phyloP scores from a whole-genome alignment of 1,140 invertebrate genomes.

The Piezodorus guildinii region DNA sequence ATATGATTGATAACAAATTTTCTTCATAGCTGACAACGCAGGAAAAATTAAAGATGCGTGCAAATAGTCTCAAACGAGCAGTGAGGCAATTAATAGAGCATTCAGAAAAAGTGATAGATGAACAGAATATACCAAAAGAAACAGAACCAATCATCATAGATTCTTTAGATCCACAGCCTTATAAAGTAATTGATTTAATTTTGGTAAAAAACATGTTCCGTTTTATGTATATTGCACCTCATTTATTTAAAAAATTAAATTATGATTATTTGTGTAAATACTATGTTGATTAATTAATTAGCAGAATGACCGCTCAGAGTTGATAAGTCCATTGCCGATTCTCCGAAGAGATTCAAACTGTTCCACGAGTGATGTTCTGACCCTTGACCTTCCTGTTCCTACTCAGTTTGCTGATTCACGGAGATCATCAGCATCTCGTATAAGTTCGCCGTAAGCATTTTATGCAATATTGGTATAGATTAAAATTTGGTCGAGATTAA shows the following conservation, averaged over 20 bases:
- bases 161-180: background rate
- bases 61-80: conserved; percentile 78
- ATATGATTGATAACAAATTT: background rate
- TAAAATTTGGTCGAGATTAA: too few species aligned
- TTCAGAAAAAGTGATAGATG: conserved; percentile 53
- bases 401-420: conserved; percentile 33
- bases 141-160: background rate
- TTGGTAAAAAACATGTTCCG: background rate
- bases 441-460: conserved; percentile 15
- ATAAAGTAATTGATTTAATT: background rate
- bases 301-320: conserved; percentile 14
- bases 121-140: conserved; percentile 35
- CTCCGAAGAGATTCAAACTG: conserved; percentile 49
- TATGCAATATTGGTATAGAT: background rate
- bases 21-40: conserved; percentile 19
- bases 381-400: conserved; percentile 32
- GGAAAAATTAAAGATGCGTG: conserved; percentile 37
- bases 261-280: background rate
- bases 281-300: background rate
- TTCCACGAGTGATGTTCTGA: conserved; percentile 36
- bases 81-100: conserved; percentile 72
- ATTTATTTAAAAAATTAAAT: background rate
- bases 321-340: conserved; percentile 45
- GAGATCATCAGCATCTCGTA: conserved; percentile 22
- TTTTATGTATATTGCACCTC: background rate